These are phyloP conservation scores for Rhincodon typus DNA, from an alignment of 2,797 vertebrate species.

Conservation along the genomic window DNA sequence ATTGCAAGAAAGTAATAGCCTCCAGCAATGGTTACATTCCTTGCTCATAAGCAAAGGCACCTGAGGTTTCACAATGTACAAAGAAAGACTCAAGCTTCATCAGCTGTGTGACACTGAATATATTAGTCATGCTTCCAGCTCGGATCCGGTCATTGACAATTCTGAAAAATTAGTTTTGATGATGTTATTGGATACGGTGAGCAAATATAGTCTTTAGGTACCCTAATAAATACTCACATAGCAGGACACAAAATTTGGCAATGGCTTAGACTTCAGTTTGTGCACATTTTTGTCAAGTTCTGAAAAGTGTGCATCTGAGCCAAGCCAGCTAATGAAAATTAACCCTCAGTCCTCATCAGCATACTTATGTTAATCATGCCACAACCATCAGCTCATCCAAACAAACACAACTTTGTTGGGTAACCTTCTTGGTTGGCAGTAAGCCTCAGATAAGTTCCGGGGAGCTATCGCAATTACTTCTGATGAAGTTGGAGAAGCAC, in stretches of 20 bases:
- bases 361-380: background rate
- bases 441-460: background rate
- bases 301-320: background rate
- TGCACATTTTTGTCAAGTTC: background rate
- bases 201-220: background rate
- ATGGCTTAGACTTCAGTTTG: background rate
- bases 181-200: background rate
- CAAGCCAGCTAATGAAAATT: background rate
- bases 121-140: background rate
- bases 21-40: conserved; percentile 46
- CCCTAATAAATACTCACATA: background rate
- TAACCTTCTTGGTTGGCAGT: background rate
- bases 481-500: background rate
- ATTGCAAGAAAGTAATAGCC: conserved; percentile 28
- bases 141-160: background rate
- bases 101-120: background rate
- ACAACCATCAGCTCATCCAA: background rate
- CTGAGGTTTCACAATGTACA: conserved; percentile 49
- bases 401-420: background rate
- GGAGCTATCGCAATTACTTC: background rate
- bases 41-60: conserved; percentile 43
- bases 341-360: background rate
- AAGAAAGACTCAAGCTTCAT: conserved; percentile 59
- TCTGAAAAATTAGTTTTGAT: background rate
- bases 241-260: background rate